These are phyloP conservation scores for Acanthurus leucopareius DNA, from an alignment of 2,797 vertebrate species.

Conservation along the genomic window DNA sequence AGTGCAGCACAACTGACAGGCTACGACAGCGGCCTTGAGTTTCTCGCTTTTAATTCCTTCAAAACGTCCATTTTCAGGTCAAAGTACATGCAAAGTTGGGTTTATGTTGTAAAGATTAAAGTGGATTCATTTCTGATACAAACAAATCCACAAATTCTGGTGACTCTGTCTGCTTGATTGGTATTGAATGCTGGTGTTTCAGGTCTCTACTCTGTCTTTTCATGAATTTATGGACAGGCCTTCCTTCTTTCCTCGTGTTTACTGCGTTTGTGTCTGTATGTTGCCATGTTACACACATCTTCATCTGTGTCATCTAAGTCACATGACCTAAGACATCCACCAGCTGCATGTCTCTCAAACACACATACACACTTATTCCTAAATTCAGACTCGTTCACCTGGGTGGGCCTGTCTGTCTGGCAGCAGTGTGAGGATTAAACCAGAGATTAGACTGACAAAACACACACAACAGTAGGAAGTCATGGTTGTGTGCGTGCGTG, in stretches of 20 bases:
- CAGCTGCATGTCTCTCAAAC: slow-evolving; percentile 50
- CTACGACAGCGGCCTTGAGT: no score
- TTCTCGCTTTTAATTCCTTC: background rate
- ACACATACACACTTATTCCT: slow-evolving; percentile 54
- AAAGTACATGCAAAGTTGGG: background rate
- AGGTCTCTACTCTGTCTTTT: background rate
- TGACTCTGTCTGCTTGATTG: no score
- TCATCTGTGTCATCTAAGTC: slow-evolving; percentile 38
- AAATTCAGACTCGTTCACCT: slow-evolving; percentile 77
- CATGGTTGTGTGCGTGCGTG: slow-evolving; percentile 46
- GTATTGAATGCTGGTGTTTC: background rate
- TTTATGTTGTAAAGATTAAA: background rate
- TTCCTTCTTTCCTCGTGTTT: background rate
- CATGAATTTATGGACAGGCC: background rate
- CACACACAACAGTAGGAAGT: slow-evolving; percentile 81
- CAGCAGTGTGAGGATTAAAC: slow-evolving; percentile 81
- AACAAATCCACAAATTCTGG: no score
- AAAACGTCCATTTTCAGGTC: background rate
- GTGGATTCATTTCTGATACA: background rate
- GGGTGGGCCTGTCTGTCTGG: slow-evolving; percentile 84
- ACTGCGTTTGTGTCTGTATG: background rate
- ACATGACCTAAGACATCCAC: slow-evolving; percentile 54
- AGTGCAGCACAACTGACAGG: background rate
- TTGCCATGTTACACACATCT: slow-evolving; percentile 24
- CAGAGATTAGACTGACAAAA: slow-evolving; percentile 83